Conservation (phyloP, 2,113 vertebrate genomes). For the Gallinago undulata region DNA sequence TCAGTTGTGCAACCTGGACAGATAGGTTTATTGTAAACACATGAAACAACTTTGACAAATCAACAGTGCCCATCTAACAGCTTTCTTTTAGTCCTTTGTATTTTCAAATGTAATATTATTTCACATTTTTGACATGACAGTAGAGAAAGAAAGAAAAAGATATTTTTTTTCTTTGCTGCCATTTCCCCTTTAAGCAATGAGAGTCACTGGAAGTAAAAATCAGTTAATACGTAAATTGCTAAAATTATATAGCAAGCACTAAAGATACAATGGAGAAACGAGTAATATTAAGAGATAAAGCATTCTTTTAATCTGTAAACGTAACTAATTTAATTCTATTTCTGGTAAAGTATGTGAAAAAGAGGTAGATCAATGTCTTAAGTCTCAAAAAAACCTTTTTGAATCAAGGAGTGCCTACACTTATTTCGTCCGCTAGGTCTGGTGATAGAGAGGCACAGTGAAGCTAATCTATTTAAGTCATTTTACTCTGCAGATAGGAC, state of each 20-base stretch:
- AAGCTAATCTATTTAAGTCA: neutral
- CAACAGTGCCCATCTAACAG: neutral
- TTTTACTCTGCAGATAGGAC: neutral
- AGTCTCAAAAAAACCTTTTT: neutral
- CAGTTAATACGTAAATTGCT: neutral
- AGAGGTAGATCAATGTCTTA: neutral
- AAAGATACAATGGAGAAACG: neutral
- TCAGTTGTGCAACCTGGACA: neutral
- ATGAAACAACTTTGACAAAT: neutral
- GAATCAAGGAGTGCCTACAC: neutral
- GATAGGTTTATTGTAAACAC: neutral
- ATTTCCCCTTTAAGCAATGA: neutral
- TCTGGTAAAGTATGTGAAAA: neutral
- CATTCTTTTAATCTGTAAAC: neutral
- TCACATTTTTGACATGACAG: neutral
- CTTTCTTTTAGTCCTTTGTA: neutral
- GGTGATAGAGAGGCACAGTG: neutral
- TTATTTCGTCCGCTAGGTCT: neutral
- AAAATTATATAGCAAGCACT: neutral
- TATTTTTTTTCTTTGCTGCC: neutral
- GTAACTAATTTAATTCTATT: neutral
- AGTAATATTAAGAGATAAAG: neutral
- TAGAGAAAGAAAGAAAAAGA: neutral
- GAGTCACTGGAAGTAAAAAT: neutral
- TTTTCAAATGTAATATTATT: neutral